phyloP scores from a whole-genome alignment of 2,888 invertebrate species.

The Arctia plantaginis region DNA sequence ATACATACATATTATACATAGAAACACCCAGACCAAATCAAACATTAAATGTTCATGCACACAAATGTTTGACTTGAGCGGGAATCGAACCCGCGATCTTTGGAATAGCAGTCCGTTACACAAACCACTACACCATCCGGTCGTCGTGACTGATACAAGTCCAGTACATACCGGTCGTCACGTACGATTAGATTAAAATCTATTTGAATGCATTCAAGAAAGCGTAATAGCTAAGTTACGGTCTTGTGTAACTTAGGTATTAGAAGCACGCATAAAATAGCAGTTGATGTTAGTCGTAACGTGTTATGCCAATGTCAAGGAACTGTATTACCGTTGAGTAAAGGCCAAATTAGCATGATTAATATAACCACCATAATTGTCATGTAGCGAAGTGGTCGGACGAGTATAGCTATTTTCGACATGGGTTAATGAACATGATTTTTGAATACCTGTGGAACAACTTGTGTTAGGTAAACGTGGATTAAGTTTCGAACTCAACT shows the following conservation, averaged over 20 bases:
- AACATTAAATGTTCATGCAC: no score
- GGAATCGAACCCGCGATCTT: no score
- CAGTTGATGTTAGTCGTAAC: constrained; percentile 23
- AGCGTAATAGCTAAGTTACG: constrained; percentile 15
- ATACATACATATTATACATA: no score
- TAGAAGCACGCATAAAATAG: constrained; percentile 9
- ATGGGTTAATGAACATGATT: constrained; percentile 44
- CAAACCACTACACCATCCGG: no score
- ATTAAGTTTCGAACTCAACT: background rate
- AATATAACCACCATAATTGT: constrained; percentile 29
- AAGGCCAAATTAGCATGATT: constrained; percentile 41
- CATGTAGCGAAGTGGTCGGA: constrained; percentile 41
- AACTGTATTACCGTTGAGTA: constrained; percentile 41
- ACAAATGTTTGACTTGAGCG: no score
- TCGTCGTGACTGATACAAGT: background rate
- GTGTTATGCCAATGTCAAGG: constrained; percentile 48
- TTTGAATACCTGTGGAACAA: constrained; percentile 37
- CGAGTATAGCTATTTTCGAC: constrained; percentile 43
- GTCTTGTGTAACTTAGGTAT: constrained; percentile 24
- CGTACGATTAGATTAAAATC: constrained; percentile 11
- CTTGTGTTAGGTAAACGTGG: constrained; percentile 36
- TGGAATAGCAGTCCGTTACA: no score
- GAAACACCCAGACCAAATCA: no score
- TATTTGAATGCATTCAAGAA: constrained; percentile 22
- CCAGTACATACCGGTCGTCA: background rate